phyloP scores from a whole-genome alignment of 2,113 vertebrate genomes.

The Cyanoderma ruficeps region DNA sequence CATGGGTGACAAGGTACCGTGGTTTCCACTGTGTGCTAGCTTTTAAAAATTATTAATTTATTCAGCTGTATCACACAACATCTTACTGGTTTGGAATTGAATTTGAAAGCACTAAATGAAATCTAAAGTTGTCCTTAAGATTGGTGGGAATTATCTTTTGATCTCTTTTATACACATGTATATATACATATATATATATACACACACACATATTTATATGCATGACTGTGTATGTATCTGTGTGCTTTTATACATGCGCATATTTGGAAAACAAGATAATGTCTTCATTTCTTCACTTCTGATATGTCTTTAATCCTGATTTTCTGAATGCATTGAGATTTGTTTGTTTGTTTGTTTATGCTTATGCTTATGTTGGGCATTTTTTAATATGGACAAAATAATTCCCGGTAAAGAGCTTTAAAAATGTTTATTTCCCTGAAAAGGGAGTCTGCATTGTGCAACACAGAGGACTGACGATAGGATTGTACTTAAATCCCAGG shows the following conservation, averaged over 20 bases:
- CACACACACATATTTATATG: not conserved
- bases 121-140: not conserved
- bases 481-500: constrained; percentile 18
- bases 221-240: not conserved
- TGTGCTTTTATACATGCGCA: not conserved
- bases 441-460: not conserved
- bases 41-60: not conserved
- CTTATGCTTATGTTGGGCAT: not conserved
- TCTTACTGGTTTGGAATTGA: not conserved
- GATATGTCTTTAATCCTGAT: not conserved
- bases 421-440: not conserved
- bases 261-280: not conserved
- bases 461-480: not conserved
- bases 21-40: not conserved
- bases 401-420: constrained; percentile 23
- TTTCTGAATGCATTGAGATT: not conserved
- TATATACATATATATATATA: not conserved
- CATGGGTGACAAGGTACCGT: not conserved
- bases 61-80: not conserved
- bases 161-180: not conserved
- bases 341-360: not conserved
- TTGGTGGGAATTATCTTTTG: not conserved
- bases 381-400: not conserved
- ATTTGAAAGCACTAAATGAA: not conserved
- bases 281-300: not conserved